A percentile compares a stretch with the other conserved stretches of the same genome.
Evolutionary conservation across 2,888 invertebrate species (phyloP).

Genomic region (Protonemura montana): DNA sequence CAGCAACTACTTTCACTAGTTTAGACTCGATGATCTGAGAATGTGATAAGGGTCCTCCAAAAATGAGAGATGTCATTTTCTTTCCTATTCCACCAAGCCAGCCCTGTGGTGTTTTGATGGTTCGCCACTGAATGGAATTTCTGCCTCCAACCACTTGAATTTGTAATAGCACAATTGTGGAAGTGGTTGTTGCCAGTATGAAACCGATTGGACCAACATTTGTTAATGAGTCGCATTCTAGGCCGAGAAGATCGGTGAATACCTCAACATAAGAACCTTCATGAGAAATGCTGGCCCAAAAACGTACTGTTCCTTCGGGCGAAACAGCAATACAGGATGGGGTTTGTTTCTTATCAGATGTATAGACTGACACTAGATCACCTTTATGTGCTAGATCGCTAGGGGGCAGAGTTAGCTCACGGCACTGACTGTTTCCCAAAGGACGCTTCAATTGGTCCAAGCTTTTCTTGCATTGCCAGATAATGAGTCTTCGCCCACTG

Average conservation of each 20-base stretch:
- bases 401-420: conserved; percentile 87
- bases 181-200: conserved; percentile 89
- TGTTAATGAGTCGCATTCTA: conserved; percentile 81
- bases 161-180: conserved; percentile 79
- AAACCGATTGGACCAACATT: conserved; percentile 76
- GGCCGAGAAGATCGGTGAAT: conserved; percentile 85
- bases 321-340: conserved; percentile 92
- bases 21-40: conserved; percentile 54
- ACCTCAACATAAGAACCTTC: conserved; percentile 86
- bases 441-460: conserved; percentile 41
- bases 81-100: conserved; percentile 89
- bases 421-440: conserved; percentile 67
- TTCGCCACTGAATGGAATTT: conserved; percentile 71
- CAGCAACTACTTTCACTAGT: conserved; percentile 73
- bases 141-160: conserved; percentile 70
- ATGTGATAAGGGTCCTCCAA: conserved; percentile 64
- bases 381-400: conserved; percentile 92
- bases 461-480: conserved; percentile 74
- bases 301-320: conserved; percentile 91
- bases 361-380: conserved; percentile 79
- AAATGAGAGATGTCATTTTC: conserved; percentile 80
- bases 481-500: conserved; percentile 80
- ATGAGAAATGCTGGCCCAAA: conserved; percentile 90
- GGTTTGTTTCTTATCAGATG: conserved; percentile 67
- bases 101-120: conserved; percentile 77